phyloP scores from a whole-genome alignment of 1,140 invertebrate species.

The Pseudobourletiella spinata region DNA sequence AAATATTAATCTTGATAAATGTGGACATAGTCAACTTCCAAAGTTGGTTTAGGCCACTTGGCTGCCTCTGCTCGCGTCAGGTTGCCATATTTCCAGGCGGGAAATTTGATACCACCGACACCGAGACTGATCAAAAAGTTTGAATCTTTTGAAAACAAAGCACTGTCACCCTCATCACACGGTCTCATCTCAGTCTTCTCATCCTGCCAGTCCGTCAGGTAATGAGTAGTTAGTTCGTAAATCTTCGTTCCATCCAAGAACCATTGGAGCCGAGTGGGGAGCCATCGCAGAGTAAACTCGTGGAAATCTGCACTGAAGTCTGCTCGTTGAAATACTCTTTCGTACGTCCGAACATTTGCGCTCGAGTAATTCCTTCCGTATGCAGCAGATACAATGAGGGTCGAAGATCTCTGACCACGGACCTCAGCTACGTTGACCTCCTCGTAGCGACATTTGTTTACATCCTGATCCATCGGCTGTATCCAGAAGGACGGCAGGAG shows the following conservation, averaged over 20 bases:
- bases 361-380: slow-evolving; percentile 18
- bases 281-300: slow-evolving; percentile 30
- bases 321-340: slow-evolving; percentile 17
- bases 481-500: slow-evolving; percentile 28
- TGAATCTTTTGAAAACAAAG: slow-evolving; percentile 21
- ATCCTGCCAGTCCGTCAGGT: slow-evolving; percentile 27
- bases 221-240: slow-evolving; percentile 22
- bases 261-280: slow-evolving; percentile 24
- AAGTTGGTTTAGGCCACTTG: slow-evolving; percentile 24
- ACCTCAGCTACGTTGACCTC: slow-evolving; percentile 28
- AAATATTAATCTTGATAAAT: slow-evolving; percentile 24
- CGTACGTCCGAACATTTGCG: slow-evolving; percentile 2
- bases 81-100: slow-evolving; percentile 14
- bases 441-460: slow-evolving; percentile 30
- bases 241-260: slow-evolving; percentile 19
- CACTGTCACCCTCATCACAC: slow-evolving; percentile 15
- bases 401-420: slow-evolving; percentile 22
- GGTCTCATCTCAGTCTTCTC: slow-evolving; percentile 19
- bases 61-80: slow-evolving; percentile 23
- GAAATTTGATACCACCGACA: slow-evolving; percentile 27
- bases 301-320: slow-evolving; percentile 30
- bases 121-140: slow-evolving; percentile 18
- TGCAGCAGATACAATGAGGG: slow-evolving; percentile 16
- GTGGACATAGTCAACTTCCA: slow-evolving; percentile 33
- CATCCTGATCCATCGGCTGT: slow-evolving; percentile 23